These are phyloP conservation scores for Enteromius thamalakanensis DNA, from an alignment of 2,797 vertebrate species.

Conservation along the genomic window DNA sequence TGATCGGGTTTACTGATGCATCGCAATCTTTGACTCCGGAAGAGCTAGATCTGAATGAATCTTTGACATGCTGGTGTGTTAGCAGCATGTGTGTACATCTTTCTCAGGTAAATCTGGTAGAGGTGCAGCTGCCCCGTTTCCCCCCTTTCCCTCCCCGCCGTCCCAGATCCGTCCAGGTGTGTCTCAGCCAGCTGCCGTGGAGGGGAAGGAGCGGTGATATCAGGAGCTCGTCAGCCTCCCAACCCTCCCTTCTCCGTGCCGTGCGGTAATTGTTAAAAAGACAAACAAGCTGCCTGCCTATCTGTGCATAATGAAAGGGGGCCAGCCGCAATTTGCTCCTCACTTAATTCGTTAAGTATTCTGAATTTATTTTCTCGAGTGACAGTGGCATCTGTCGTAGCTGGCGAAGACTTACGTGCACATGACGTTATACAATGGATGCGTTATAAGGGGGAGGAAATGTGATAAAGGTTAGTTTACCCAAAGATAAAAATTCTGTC, in stretches of 20 bases:
- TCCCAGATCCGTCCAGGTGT: slow-evolving; percentile 76
- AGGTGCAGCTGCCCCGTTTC: slow-evolving; percentile 48
- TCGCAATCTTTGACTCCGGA: slow-evolving; percentile 20
- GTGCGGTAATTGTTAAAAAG: slow-evolving; percentile 81
- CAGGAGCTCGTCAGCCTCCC: slow-evolving; percentile 36
- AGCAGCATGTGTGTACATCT: slow-evolving; percentile 20
- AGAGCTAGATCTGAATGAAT: slow-evolving; percentile 23
- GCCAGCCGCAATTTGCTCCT: slow-evolving; percentile 84
- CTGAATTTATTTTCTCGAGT: slow-evolving; percentile 82
- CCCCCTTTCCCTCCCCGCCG: slow-evolving; percentile 39
- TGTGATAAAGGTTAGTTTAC: background rate
- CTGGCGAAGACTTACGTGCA: slow-evolving; percentile 64
- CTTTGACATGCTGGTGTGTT: slow-evolving; percentile 33
- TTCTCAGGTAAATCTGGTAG: slow-evolving; percentile 44
- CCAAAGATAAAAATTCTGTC: background rate
- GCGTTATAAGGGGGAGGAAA: background rate
- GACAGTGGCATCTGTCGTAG: slow-evolving; percentile 82
- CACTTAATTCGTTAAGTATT: slow-evolving; percentile 86
- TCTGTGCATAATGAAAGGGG: slow-evolving; percentile 80
- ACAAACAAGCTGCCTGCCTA: slow-evolving; percentile 80
- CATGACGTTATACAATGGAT: slow-evolving; percentile 27
- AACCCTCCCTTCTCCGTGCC: slow-evolving; percentile 41
- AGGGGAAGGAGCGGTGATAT: slow-evolving; percentile 71
- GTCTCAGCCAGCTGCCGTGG: slow-evolving; percentile 77
- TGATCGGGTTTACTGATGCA: slow-evolving; percentile 17